Evolutionary conservation across 2,113 vertebrate species (phyloP), one percentile per base, ranked within the genome.

Genomic region (Eupsittula cactorum): DNA sequence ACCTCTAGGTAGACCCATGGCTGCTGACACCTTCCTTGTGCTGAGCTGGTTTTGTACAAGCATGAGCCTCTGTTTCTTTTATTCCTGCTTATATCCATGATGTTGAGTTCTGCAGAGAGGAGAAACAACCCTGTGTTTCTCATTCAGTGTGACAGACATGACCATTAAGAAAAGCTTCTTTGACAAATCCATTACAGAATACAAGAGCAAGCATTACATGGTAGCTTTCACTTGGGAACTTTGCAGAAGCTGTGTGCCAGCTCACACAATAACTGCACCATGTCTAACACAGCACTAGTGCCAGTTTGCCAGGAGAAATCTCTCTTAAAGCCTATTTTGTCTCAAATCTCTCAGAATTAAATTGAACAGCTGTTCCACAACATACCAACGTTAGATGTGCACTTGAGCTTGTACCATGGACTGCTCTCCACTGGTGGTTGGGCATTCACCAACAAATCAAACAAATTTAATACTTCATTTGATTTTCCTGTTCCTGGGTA

Each of bases 361-460:
- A 85, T 59, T 25, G 65, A 79, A 70, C 68, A 53, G 19, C 76
- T 78, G 63, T 68, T 81, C 41, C 19, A 70, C 60, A 46, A 21
- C 25, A 28, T 20, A 49, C 17, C 29, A 71, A 6, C 7, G 19
- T 12, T 44, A 59, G 83, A 44, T 68, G 35, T 33, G 41, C 67
- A 44, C 62, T 57, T 77, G 86, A 92, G 74, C 3, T 39, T 90
- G 73, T 83, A 88, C 62, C 74, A 65, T 35, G 65, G 52, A 81
- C 44, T 67, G 62, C 84, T 84, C 70, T 94, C 73, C 86, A 37
- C 64, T 86, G 68, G 73, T 70, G 94, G 68, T 44, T 96, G 79
- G 83, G 77, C 75, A 96, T 92, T 92, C 76, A 75, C 83, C 75
- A 95, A 91, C 70, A 94, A 95, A 92, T 46, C 6, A 62, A 90